A percentile compares a stretch with the other conserved stretches of the same genome.
Evolutionary conservation across 2,888 invertebrate species (phyloP).

Genomic region (Lasioglossum lativentre): DNA sequence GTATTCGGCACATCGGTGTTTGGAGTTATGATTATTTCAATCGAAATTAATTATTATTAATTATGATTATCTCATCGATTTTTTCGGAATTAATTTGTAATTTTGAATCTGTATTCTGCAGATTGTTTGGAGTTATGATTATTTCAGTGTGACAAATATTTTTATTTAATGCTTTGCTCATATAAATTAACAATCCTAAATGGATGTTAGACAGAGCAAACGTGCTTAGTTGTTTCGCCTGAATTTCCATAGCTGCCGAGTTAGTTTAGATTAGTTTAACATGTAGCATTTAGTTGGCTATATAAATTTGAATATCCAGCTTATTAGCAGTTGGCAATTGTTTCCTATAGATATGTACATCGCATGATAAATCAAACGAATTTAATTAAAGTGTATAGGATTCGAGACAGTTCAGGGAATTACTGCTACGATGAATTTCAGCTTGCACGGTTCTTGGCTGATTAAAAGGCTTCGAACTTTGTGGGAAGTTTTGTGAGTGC

Average conservation of each 20-base stretch:
- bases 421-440: background rate
- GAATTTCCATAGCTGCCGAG: background rate
- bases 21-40: too few species aligned
- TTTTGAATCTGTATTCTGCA: too few species aligned
- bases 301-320: background rate
- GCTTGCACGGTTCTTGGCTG: background rate
- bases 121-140: too few species aligned
- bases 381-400: background rate
- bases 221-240: background rate
- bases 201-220: background rate
- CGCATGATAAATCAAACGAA: background rate
- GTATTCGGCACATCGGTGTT: too few species aligned
- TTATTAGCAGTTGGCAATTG: background rate
- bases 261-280: background rate
- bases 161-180: too few species aligned
- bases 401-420: background rate
- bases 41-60: too few species aligned
- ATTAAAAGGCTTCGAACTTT: slow-evolving; percentile 10
- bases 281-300: background rate
- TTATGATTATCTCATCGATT: too few species aligned
- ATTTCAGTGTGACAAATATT: too few species aligned
- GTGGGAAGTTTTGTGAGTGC: background rate
- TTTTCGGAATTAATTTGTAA: too few species aligned
- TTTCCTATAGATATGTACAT: background rate
- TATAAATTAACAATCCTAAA: background rate